Percentiles rank a stretch among this genome's conserved stretches.
phyloP scores from a whole-genome alignment of 2,113 vertebrate genomes.

The human region DNA sequence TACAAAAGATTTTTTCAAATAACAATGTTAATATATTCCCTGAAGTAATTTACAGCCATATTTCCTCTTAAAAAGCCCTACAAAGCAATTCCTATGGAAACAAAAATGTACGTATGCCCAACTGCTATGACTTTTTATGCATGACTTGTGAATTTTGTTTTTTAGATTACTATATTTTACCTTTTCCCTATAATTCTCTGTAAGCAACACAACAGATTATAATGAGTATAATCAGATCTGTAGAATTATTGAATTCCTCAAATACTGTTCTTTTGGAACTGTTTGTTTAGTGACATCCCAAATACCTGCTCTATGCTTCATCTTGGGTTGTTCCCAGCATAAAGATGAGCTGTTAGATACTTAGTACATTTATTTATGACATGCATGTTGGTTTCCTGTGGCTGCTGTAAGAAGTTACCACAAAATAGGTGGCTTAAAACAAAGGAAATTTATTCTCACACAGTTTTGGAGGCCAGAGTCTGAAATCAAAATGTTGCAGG shows the following conservation, averaged over 20 bases:
- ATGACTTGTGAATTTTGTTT: conserved; percentile 37
- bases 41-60: background rate
- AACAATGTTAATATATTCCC: conserved; percentile 11
- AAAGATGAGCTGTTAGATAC: background rate
- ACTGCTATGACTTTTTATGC: background rate
- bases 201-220: background rate
- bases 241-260: background rate
- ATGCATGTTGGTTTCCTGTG: background rate
- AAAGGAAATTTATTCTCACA: background rate
- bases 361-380: background rate
- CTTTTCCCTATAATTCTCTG: background rate
- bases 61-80: background rate
- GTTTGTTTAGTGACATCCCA: background rate
- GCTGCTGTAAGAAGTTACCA: background rate
- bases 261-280: background rate
- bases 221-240: background rate
- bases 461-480: background rate
- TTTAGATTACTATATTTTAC: background rate
- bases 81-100: conserved; percentile 13
- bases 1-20: background rate
- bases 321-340: background rate
- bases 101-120: background rate
- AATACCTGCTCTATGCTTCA: background rate
- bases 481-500: background rate
- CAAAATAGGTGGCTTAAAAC: background rate